phyloP scores from a whole-genome alignment of 2,797 vertebrate genomes.

The Emys orbicularis region DNA sequence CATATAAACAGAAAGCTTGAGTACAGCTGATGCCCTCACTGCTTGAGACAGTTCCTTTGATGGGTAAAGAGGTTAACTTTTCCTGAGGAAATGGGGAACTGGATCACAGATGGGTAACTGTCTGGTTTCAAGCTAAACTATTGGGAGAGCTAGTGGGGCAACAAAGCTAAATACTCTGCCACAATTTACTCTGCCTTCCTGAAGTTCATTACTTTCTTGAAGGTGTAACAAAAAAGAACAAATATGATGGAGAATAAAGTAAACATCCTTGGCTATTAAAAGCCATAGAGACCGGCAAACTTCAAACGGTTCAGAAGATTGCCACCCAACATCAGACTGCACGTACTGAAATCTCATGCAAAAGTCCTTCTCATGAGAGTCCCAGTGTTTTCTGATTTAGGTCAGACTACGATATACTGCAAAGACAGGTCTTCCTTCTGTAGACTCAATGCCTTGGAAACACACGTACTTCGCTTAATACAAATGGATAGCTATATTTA shows the following conservation, averaged over 20 bases:
- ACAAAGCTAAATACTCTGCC: not conserved
- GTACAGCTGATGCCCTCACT: not conserved
- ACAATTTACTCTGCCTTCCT: not conserved
- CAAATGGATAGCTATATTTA: not conserved
- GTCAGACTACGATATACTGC: not conserved
- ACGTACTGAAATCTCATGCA: not conserved
- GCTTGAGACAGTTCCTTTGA: not conserved
- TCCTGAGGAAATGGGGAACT: not conserved
- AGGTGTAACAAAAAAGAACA: conserved; percentile 27
- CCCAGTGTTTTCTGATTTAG: not conserved
- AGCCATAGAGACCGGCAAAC: not conserved
- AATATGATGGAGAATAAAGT: conserved; percentile 42
- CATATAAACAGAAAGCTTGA: not conserved
- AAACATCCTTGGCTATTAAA: conserved; percentile 34
- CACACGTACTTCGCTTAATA: not conserved
- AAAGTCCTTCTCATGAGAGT: not conserved
- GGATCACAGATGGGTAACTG: not conserved
- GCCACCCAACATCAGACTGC: not conserved
- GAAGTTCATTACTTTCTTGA: conserved; percentile 5
- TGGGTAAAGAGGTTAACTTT: conserved; percentile 20
- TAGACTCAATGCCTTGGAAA: no score
- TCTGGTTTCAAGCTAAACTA: not conserved
- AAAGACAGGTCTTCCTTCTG: not conserved
- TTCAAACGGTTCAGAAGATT: not conserved
- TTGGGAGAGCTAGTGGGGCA: not conserved